These are phyloP conservation scores for Aldabrachelys gigantea DNA, from an alignment of 2,113 vertebrate genomes.

Conservation along the genomic window DNA sequence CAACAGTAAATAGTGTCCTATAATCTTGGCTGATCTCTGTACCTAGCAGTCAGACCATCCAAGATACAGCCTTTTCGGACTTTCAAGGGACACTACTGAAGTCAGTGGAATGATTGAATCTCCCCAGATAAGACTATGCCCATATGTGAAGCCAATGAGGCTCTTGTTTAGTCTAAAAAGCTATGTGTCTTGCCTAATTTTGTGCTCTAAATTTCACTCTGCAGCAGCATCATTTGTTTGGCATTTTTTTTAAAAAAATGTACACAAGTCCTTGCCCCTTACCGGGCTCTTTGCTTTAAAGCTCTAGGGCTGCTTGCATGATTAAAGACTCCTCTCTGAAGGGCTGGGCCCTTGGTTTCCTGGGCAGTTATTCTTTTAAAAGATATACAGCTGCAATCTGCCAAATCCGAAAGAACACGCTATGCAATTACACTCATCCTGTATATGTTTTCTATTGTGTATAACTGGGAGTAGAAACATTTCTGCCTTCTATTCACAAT, in stretches of 20 bases:
- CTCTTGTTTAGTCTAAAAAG: too few species aligned
- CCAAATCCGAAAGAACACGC: background rate
- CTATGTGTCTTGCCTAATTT: background rate
- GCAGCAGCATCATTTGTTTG: background rate
- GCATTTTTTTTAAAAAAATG: background rate
- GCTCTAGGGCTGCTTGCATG: background rate
- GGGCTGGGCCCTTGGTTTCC: background rate
- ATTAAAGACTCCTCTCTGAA: background rate
- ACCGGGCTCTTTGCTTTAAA: background rate
- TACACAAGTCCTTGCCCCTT: background rate
- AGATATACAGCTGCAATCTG: background rate
- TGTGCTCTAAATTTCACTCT: background rate
- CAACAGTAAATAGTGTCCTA: rapidly evolving
- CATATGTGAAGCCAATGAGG: background rate
- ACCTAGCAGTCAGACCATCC: background rate
- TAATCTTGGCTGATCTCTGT: background rate
- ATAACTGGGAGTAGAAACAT: background rate
- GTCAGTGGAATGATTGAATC: background rate
- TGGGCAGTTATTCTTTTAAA: background rate
- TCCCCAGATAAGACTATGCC: background rate
- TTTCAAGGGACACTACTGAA: background rate
- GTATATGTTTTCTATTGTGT: background rate
- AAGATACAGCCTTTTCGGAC: background rate
- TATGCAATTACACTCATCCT: too few species aligned
- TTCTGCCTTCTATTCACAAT: background rate